Evolutionary conservation across 2,888 invertebrate genomes (phyloP), one percentile per base, ranked within the genome.

Genomic region (Gymnosoma rotundatum): DNA sequence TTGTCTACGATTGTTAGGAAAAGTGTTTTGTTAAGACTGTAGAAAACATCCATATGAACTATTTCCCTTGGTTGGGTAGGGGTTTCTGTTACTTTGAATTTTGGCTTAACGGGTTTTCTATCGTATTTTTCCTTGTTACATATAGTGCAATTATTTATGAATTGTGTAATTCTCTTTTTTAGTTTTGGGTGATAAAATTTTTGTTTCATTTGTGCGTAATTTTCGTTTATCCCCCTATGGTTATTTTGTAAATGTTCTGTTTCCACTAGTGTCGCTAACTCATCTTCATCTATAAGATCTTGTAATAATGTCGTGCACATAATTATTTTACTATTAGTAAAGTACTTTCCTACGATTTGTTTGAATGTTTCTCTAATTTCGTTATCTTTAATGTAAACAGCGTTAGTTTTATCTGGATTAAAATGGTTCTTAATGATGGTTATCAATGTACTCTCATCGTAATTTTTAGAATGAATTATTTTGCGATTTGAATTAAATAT

Each of bases 1-100:
- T 83, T 83, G 32, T 64, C 76, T 16, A 74, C 74, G 38, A 70
- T 52, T 21, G 78, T 78, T 12, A 78, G 42, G 18, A 78, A 74
- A 38, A 78, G 54, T 6, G 48, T 73, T 36, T 75, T 83, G 45
- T 48, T 61, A 52, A 69, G 60, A 20, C 61, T 52, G n/a, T 66
- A 75, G 48, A n/a, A 75, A 66, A 76, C 76, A n/a, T 75, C 75
- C 25, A 20, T 52, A 8, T 63, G 61, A 16, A 21, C 3, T 48
- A 50, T 50, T 50, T 50, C 50, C n/a, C 50, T 18, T n/a, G 50
- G 18, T 50, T 50, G n/a, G 50, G n/a, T 50, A 50, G 50, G 18
- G n/a, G 50, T 50, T 50, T 50, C 50, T 18, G 50, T 50, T 50
- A 18, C 4, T 48, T 48, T 48, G n/a, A 48, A 48, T 48, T 48